Conservation (phyloP, 2,888 invertebrate genomes). For the Microctonus aethiopoides region DNA sequence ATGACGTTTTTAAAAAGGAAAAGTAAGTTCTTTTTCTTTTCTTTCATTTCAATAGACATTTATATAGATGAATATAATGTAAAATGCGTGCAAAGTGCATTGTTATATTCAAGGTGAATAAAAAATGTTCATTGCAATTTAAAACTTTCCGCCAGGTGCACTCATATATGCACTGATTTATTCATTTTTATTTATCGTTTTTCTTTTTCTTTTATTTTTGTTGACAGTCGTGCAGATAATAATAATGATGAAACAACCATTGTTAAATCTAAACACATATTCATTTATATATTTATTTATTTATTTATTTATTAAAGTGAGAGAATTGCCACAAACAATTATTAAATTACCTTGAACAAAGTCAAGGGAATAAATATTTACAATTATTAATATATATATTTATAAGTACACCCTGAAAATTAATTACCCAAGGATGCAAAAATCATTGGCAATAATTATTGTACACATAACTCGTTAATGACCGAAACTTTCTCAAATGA, state of each 20-base stretch:
- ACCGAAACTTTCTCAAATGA: background rate
- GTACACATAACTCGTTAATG: background rate
- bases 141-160: background rate
- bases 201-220: background rate
- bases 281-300: no score
- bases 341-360: conserved; percentile 57
- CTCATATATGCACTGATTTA: background rate
- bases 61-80: background rate
- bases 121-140: background rate
- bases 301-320: conserved; percentile 44
- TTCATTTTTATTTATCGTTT: background rate
- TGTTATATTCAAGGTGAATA: conserved; percentile 1
- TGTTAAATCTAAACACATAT: background rate
- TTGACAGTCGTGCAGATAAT: background rate
- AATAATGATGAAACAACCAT: background rate
- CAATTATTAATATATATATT: no score
- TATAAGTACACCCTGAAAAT: background rate
- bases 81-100: background rate
- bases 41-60: no score
- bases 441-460: conserved; percentile 5
- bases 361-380: conserved; percentile 37
- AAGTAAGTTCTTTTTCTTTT: no score
- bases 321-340: conserved; percentile 58
- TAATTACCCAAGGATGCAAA: background rate
- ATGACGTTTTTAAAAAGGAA: background rate